phyloP scores from a whole-genome alignment of 53 echinoderm and acorn worm genomes.

The Echinarachnius parma region DNA sequence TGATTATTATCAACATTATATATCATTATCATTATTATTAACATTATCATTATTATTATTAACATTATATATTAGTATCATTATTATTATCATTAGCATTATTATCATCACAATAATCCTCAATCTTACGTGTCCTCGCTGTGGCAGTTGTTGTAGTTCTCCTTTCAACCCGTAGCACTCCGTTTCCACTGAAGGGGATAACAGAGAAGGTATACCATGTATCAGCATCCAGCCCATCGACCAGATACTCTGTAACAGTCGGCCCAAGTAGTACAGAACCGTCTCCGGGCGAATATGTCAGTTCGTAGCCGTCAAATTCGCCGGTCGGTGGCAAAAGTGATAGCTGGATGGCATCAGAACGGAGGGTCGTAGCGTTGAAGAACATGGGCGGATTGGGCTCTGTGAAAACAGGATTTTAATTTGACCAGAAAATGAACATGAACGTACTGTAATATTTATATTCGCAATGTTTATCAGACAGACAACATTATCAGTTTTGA shows the following conservation, averaged over 20 bases:
- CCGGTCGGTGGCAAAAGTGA: slow-evolving; percentile 9
- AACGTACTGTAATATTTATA: too few species aligned
- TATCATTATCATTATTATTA: too few species aligned
- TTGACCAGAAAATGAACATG: too few species aligned
- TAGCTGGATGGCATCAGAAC: slow-evolving; percentile 2
- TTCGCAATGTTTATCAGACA: too few species aligned
- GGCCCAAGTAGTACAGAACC: neutral
- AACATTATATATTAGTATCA: too few species aligned
- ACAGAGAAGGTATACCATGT: neutral
- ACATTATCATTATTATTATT: too few species aligned
- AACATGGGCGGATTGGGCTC: slow-evolving; percentile 26
- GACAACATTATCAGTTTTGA: too few species aligned
- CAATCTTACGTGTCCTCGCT: neutral
- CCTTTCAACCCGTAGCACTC: neutral
- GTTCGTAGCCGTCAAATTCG: slow-evolving; percentile 39
- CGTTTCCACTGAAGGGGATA: neutral
- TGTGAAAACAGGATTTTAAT: neutral
- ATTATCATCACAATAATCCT: too few species aligned
- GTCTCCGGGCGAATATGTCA: slow-evolving; percentile 16
- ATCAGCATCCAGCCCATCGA: neutral
- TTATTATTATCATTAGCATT: too few species aligned
- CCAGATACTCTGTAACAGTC: neutral
- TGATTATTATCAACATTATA: too few species aligned
- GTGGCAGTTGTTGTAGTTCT: neutral
- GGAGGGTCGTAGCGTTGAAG: slow-evolving; percentile 9